Conservation (phyloP, 2,113 vertebrate genomes). For the Desmodus rotundus region DNA sequence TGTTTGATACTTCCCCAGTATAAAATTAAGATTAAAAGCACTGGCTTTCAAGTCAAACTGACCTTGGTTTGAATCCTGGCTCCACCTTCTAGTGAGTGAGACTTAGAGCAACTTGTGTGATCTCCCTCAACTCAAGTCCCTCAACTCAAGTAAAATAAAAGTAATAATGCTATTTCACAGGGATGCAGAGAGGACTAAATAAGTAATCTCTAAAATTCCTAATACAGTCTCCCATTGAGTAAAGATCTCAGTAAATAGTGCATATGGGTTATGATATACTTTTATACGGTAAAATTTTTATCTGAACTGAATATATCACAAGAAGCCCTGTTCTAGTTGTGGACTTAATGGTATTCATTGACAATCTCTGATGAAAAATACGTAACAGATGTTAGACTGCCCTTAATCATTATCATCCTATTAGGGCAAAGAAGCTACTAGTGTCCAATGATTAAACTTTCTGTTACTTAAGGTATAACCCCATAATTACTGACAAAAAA, state of each 20-base stretch:
- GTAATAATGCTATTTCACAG: neutral
- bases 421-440: constrained; percentile 26
- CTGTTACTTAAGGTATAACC: neutral
- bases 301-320: neutral
- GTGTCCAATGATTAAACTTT: constrained; percentile 3
- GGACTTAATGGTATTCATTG: constrained; percentile 1
- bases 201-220: constrained; percentile 3
- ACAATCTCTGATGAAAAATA: constrained; percentile 50
- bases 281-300: neutral
- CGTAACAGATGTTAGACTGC: constrained; percentile 18
- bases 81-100: neutral
- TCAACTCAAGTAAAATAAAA: neutral
- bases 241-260: neutral
- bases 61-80: neutral
- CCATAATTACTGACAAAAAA: neutral
- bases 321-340: neutral
- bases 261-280: neutral
- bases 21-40: neutral
- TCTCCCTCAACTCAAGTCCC: neutral
- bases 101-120: neutral
- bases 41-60: neutral
- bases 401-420: constrained; percentile 34
- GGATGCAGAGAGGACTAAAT: neutral
- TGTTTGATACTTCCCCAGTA: neutral
- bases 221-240: neutral